Conservation (phyloP, 2,113 vertebrate species). For the Calonectris borealis region DNA sequence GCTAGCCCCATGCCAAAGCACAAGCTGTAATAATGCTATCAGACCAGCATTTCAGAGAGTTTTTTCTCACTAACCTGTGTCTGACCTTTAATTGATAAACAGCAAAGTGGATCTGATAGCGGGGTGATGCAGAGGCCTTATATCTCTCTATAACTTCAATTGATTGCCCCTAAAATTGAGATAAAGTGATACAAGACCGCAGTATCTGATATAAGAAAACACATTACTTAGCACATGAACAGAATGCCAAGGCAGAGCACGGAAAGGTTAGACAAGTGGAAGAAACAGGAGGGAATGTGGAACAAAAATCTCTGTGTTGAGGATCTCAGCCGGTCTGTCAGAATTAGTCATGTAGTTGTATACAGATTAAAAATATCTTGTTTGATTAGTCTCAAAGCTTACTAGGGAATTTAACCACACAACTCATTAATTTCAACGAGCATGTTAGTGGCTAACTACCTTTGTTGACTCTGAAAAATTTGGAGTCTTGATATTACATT, state of each 20-base stretch:
- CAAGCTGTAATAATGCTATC: slow-evolving; percentile 41
- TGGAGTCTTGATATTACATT: not conserved
- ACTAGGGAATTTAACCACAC: not conserved
- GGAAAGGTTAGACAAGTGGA: not conserved
- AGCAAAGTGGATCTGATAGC: slow-evolving; percentile 46
- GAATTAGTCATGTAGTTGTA: not conserved
- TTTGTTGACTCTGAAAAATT: not conserved
- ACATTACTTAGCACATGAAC: slow-evolving; percentile 15
- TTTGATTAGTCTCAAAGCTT: not conserved
- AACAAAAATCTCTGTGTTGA: not conserved
- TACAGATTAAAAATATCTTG: not conserved
- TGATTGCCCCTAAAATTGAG: slow-evolving; percentile 58
- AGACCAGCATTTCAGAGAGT: not conserved
- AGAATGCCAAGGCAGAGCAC: not conserved
- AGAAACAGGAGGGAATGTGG: not conserved
- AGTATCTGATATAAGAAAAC: slow-evolving; percentile 44
- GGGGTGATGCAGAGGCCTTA: slow-evolving; percentile 22
- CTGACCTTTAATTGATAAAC: slow-evolving; percentile 63
- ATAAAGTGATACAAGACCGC: slow-evolving; percentile 44
- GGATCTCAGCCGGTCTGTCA: not conserved
- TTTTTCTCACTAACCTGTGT: slow-evolving; percentile 49
- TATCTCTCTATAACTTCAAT: slow-evolving; percentile 48
- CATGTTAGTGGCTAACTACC: not conserved
- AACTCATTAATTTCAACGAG: slow-evolving; percentile 15
- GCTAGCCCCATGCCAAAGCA: not conserved